Conservation (phyloP, 2,113 vertebrate species). For the Rhadina sibilatrix region DNA sequence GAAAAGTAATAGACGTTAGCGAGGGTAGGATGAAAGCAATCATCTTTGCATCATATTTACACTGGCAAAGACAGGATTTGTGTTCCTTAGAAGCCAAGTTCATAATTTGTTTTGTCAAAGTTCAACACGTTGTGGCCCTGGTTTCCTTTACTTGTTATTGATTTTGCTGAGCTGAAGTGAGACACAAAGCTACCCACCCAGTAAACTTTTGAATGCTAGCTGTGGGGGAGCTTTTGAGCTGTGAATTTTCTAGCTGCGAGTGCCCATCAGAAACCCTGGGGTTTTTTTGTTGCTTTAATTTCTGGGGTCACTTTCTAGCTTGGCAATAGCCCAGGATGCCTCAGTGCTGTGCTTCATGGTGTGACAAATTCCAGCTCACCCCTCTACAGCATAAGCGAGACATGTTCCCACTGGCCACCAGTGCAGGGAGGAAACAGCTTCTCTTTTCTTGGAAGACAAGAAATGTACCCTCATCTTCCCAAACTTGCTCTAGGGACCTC, state of each 20-base stretch:
- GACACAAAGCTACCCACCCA: constrained; percentile 17
- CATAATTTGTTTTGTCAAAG: constrained; percentile 55
- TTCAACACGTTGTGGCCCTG: background rate
- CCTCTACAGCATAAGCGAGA: background rate
- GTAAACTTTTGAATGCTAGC: background rate
- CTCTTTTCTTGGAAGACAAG: background rate
- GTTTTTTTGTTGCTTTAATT: background rate
- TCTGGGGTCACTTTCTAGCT: background rate
- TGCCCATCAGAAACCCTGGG: background rate
- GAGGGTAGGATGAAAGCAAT: background rate
- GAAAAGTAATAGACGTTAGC: background rate
- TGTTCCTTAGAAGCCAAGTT: constrained; percentile 20
- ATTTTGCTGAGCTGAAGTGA: background rate
- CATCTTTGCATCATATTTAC: constrained; percentile 49
- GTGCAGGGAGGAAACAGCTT: background rate
- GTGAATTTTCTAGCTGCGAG: background rate
- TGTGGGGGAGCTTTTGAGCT: background rate
- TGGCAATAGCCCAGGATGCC: background rate
- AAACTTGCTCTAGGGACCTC: background rate
- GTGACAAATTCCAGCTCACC: background rate
- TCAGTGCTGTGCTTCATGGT: background rate
- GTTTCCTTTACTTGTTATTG: constrained; percentile 32
- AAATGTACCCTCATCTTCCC: background rate
- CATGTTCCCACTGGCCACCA: background rate
- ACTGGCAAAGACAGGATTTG: constrained; percentile 32